These are phyloP conservation scores for Homarus gammarus DNA, from an alignment of 2,888 invertebrate species.

Conservation along the genomic window DNA sequence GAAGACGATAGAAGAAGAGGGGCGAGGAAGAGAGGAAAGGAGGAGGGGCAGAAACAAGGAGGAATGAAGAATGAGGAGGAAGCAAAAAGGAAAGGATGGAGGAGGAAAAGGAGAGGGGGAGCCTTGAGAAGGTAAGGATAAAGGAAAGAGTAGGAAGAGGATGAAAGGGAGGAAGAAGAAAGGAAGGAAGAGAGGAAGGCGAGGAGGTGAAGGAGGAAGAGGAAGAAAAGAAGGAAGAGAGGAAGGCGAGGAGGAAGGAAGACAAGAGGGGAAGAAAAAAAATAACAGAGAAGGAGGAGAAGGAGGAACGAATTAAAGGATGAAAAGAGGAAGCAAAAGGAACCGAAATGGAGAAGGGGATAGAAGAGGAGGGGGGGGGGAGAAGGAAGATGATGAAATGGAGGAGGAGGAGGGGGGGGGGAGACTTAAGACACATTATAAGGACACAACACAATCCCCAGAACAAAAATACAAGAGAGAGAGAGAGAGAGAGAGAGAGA, in stretches of 20 bases:
- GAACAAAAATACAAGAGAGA: neutral
- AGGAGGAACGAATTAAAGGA: neutral
- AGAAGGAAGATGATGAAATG: neutral
- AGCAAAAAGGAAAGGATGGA: no score
- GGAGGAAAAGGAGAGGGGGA: no score
- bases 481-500: neutral
- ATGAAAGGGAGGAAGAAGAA: neutral
- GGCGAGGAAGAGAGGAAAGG: no score
- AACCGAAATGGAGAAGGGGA: neutral
- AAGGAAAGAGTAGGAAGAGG: no score
- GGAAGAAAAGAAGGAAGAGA: neutral
- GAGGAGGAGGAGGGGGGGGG: neutral
- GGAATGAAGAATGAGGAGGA: no score
- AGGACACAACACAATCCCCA: no score
- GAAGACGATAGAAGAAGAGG: no score
- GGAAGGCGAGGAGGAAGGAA: neutral
- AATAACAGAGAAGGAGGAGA: neutral
- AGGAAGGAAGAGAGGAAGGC: neutral
- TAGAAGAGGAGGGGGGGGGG: neutral
- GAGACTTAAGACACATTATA: no score
- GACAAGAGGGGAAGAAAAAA: neutral
- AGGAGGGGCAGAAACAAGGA: no score
- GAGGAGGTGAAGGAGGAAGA: no score
- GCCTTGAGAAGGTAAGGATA: no score
- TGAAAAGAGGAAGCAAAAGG: neutral